These are phyloP conservation scores for Spialia ferax DNA, from an alignment of 2,888 invertebrate genomes.

Conservation along the genomic window DNA sequence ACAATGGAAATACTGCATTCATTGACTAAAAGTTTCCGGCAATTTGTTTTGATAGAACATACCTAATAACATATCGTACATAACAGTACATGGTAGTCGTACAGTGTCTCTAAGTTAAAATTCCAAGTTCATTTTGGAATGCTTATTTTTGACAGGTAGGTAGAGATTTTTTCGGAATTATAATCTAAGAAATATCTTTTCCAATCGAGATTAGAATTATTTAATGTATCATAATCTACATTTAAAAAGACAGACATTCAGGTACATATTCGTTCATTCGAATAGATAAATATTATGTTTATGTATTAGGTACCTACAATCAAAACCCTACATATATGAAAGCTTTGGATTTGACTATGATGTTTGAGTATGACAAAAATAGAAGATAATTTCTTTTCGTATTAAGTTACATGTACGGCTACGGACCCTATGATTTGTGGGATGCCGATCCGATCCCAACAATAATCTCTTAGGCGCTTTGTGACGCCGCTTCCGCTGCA, in stretches of 20 bases:
- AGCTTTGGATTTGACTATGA: background rate
- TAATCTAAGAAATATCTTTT: too few relatives aligned
- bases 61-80: too few relatives aligned
- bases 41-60: constrained; percentile 30
- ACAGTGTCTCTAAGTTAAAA: too few relatives aligned
- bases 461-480: constrained; percentile 78
- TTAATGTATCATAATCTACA: too few relatives aligned
- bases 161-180: too few relatives aligned
- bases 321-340: too few relatives aligned
- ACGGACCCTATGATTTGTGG: constrained; percentile 68
- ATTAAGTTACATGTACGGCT: constrained; percentile 59
- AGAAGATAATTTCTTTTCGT: constrained; percentile 40
- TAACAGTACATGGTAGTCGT: too few relatives aligned
- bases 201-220: too few relatives aligned
- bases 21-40: constrained; percentile 32
- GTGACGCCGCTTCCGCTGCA: constrained; percentile 79
- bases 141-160: background rate
- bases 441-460: constrained; percentile 64
- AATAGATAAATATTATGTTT: too few relatives aligned
- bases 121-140: background rate
- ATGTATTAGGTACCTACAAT: too few relatives aligned
- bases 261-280: too few relatives aligned
- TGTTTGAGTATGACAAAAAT: background rate
- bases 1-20: constrained; percentile 27
- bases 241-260: too few relatives aligned